Evolutionary conservation across 2,797 vertebrate genomes (phyloP), one percentile per base, ranked within the genome.

Genomic region (Anas bahamensis): DNA sequence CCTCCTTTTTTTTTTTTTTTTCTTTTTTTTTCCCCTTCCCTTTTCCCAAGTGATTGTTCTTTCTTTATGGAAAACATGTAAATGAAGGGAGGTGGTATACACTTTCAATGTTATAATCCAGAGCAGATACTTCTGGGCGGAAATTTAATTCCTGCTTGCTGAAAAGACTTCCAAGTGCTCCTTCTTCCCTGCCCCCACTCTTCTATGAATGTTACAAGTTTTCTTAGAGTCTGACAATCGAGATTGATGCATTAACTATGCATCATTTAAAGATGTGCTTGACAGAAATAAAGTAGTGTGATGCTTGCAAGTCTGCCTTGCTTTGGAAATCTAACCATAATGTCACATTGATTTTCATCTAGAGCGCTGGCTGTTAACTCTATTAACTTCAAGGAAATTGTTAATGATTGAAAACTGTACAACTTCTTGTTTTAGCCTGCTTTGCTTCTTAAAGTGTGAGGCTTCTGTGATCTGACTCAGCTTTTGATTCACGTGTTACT

Each of bases 121-220:
- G 7, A 28, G 13, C 17, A 65, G 52, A 10, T 83, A 68, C 21
- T 53, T 44, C 21, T 69, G 6, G 9, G n/a, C 78, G 46, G 66
- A 91, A 92, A 89, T 86, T 85, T 77, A 55, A 87, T 83, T 92
- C 13, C 14, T 85, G 16, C 33, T 89, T 74, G 17, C 31, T 83
- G 4, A 48, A 57, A 55, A 63, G n/a, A 8, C 11, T 90, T 78
- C 42, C 23, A 33, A 7, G 5, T 59, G 50, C 59, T 93, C 23
- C 31, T 72, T 44, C 15, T 28, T 2, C 26, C 2, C 9, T 9
- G 68, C 3, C 4, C 5, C 5, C 14, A 9, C 33, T 82, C 94
- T 81, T 41, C 44, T 79, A 11, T 52, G 52, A 90, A 71, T 69
- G 61, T 76, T 35, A 56, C 46, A 52, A 3, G 10, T 37, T 53